These are phyloP conservation scores for Heterodera schachtii DNA, from an alignment of 1,140 invertebrate species.

Conservation along the genomic window DNA sequence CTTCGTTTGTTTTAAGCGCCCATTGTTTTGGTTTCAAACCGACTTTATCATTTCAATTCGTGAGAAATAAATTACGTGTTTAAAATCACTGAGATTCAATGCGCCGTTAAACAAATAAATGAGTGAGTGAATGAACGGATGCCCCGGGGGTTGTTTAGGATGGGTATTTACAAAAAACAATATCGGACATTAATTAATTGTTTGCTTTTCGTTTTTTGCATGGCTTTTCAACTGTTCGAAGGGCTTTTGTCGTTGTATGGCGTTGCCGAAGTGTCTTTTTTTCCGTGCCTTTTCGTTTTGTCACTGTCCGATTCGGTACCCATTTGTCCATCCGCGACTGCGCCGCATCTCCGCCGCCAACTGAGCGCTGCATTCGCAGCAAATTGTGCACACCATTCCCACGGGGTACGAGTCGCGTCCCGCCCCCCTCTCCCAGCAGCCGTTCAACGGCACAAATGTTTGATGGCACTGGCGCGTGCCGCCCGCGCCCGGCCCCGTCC, in stretches of 20 bases:
- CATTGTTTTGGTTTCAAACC: too few species aligned
- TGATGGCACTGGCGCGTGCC: conserved; percentile 59
- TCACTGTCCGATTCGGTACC: conserved; percentile 25
- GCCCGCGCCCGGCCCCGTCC: conserved; percentile 4
- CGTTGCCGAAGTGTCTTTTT: too few species aligned
- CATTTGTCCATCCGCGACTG: conserved; percentile 48
- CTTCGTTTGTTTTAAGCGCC: too few species aligned
- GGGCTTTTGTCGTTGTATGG: too few species aligned
- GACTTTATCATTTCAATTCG: too few species aligned
- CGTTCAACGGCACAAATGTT: conserved; percentile 62
- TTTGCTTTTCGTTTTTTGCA: too few species aligned
- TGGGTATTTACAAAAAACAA: too few species aligned
- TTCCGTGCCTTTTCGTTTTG: not conserved
- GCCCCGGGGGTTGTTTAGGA: too few species aligned
- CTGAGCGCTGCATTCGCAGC: conserved; percentile 57
- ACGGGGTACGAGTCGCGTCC: conserved; percentile 49
- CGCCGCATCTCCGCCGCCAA: conserved; percentile 53
- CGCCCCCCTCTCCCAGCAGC: conserved; percentile 51
- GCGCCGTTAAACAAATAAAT: not conserved
- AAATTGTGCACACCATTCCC: conserved; percentile 64
- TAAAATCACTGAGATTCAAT: too few species aligned
- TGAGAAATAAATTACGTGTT: too few species aligned
- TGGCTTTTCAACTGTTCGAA: too few species aligned
- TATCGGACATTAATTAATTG: too few species aligned
- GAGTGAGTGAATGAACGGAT: not conserved